These are phyloP conservation scores for Crypturellus tataupa DNA, from an alignment of 2,797 vertebrate species.

Conservation along the genomic window DNA sequence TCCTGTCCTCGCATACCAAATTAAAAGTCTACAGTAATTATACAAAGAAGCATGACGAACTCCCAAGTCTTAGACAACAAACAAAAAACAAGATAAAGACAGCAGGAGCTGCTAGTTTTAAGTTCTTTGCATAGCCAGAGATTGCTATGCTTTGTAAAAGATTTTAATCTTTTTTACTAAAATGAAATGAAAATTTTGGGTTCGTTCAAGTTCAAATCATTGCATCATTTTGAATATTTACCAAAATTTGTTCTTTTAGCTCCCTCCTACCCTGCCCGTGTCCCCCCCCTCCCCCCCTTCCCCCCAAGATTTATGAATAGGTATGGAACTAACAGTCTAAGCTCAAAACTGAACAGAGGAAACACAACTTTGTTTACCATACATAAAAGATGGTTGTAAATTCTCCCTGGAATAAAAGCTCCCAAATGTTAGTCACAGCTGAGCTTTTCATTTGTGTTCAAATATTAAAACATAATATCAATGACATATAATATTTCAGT, in stretches of 20 bases:
- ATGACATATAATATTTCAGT: background rate
- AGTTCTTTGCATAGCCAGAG: background rate
- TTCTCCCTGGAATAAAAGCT: background rate
- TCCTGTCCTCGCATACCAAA: background rate
- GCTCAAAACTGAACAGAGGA: background rate
- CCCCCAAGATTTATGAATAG: background rate
- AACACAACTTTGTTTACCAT: fast-evolving
- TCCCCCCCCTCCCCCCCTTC: too few species aligned
- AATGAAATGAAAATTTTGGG: background rate
- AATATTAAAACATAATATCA: background rate
- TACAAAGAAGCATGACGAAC: background rate
- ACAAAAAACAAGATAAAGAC: background rate
- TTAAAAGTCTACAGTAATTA: background rate
- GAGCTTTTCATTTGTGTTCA: background rate
- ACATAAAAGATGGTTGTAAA: background rate
- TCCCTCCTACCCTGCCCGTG: fast-evolving
- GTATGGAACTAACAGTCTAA: background rate
- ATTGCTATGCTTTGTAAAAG: background rate
- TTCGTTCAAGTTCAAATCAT: background rate
- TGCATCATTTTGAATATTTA: background rate
- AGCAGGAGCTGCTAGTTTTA: background rate
- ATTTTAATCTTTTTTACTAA: background rate
- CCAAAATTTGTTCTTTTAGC: background rate
- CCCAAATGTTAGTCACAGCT: background rate
- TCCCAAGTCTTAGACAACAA: background rate